These are phyloP conservation scores for Rhinoderma darwinii DNA, from an alignment of 2,113 vertebrate genomes.

Conservation along the genomic window DNA sequence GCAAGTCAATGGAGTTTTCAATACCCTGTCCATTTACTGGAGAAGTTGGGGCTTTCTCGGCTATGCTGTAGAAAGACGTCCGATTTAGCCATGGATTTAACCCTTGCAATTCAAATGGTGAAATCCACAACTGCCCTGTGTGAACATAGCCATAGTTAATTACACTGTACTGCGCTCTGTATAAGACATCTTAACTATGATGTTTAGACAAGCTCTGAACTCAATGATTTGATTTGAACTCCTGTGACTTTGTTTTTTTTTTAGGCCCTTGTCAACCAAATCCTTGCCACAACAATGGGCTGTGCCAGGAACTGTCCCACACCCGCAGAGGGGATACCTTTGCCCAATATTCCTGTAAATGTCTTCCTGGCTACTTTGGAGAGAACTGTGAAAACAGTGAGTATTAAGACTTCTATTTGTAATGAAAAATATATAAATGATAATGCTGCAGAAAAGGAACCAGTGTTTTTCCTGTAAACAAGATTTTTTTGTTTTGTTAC, in stretches of 20 bases:
- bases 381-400: slow-evolving; percentile 89
- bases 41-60: no score
- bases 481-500: not conserved
- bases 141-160: not conserved
- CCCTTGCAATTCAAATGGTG: no score
- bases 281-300: slow-evolving; percentile 84
- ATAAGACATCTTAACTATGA: not conserved
- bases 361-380: slow-evolving; percentile 81
- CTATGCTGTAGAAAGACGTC: no score
- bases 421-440: not conserved
- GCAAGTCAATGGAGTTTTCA: no score
- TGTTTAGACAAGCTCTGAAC: not conserved
- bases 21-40: no score
- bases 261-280: slow-evolving; percentile 89
- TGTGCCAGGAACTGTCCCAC: slow-evolving; percentile 75
- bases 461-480: not conserved
- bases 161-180: not conserved
- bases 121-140: no score
- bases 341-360: slow-evolving; percentile 85
- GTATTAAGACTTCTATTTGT: slow-evolving; percentile 59
- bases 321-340: slow-evolving; percentile 86
- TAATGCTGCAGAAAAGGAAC: not conserved
- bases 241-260: not conserved
- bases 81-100: no score
- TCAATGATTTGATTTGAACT: not conserved